A percentile compares a stretch with the other conserved stretches of the same genome.
phyloP scores from a whole-genome alignment of 1,140 invertebrate species.

The Mya arenaria region DNA sequence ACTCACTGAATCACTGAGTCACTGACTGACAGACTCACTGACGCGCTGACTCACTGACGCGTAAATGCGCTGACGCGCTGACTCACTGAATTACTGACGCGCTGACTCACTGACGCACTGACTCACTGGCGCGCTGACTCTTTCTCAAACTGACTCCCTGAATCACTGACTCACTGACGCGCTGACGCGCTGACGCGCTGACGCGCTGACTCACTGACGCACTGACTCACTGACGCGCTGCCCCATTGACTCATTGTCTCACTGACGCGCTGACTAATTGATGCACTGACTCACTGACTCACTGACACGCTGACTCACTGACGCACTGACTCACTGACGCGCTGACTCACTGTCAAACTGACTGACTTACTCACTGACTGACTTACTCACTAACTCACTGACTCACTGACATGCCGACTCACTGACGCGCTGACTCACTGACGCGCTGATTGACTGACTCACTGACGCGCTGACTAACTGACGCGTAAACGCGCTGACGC shows the following conservation, averaged over 20 bases:
- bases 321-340: constrained; percentile 33
- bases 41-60: constrained; percentile 47
- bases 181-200: neutral
- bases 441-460: neutral
- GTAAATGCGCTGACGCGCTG: constrained; percentile 35
- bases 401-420: neutral
- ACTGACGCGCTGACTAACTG: neutral
- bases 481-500: neutral
- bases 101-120: constrained; percentile 40
- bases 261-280: constrained; percentile 41
- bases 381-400: neutral
- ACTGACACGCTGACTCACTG: constrained; percentile 43
- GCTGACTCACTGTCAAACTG: neutral
- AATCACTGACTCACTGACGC: constrained; percentile 36
- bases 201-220: neutral
- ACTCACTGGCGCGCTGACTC: constrained; percentile 42
- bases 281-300: constrained; percentile 43
- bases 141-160: constrained; percentile 50
- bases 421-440: neutral
- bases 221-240: neutral
- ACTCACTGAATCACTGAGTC: neutral
- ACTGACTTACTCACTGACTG: constrained; percentile 47
- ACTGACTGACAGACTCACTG: constrained; percentile 30
- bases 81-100: constrained; percentile 48
- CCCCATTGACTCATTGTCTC: neutral